Base-by-base conservation (phyloP, 1,140 invertebrate species). In the Leptinotarsa defecta region DNA sequence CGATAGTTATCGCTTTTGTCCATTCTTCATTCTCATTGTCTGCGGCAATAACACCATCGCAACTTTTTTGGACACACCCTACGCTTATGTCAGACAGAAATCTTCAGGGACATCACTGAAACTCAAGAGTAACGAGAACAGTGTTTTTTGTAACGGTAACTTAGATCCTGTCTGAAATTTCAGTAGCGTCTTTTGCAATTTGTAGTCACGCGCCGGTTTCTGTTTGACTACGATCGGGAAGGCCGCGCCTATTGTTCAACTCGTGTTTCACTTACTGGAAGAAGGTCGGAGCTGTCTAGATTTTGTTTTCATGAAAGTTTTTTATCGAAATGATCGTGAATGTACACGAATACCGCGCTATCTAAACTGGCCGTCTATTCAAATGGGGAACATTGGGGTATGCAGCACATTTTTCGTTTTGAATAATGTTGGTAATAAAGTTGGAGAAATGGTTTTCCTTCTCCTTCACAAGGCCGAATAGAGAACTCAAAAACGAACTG, bases 291-390 rank as follows among this genome's bases (percentile, higher is more conserved):
- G 27, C 65, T 68, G 65, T 68, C 65, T 68, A 68, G 65, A 68
- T 68, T 68, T 68, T 68, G 65, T 68, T 68, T 68, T 68, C 43
- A 68, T 34, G 65, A 68, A 68, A 68, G 65, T 68, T 68, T 68
- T 68, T 68, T 68, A 68, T 68, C 65, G 27, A 27, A 68, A 24
- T 17, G 27, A 27, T 68, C 65, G 65, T 68, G 65, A 68, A 68
- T 27, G 65, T 57, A 68, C 65, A 68, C 27, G 24, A 43, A 68
- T 68, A 34, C 27, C 65, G 27, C 24, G 43, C 27, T 68, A 43
- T 43, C 43, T 68, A 22, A 68, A 43, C 43, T 68, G 52, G 15
- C n/a, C 52, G 52, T 57, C 52, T 57, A 57, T 57, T 57, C 52
- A 57, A 57, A 57, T 57, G 17, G 52, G 52, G n/a, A 57, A 8